phyloP scores from a whole-genome alignment of 2,888 invertebrate genomes.

The Reticulitermes lucifugus region DNA sequence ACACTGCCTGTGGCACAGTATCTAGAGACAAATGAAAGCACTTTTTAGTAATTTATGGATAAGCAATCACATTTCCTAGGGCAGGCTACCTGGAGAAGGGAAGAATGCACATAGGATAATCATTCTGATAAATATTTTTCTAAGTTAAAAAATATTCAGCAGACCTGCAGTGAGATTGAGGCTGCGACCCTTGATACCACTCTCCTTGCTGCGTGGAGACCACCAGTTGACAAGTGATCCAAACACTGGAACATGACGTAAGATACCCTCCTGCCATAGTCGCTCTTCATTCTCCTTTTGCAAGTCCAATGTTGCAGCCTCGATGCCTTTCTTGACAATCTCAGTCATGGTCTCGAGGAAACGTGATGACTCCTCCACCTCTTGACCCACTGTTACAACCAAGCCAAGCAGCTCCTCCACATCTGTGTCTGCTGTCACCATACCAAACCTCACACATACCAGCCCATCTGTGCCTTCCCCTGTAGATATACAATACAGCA shows the following conservation, averaged over 20 bases:
- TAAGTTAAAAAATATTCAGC: neutral
- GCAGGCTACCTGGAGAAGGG: no score
- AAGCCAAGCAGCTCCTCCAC: conserved; percentile 89
- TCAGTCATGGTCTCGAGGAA: conserved; percentile 96
- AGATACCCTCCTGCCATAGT: conserved; percentile 93
- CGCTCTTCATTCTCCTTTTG: conserved; percentile 91
- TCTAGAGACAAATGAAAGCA: no score
- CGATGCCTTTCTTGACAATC: conserved; percentile 93
- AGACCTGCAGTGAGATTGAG: conserved; percentile 74
- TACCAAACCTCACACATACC: conserved; percentile 93
- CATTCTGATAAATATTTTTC: neutral
- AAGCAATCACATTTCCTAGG: no score
- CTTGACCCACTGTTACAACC: conserved; percentile 88
- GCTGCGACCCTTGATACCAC: conserved; percentile 84
- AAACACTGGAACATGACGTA: conserved; percentile 94
- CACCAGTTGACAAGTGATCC: conserved; percentile 97
- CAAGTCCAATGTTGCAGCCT: conserved; percentile 91
- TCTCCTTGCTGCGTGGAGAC: conserved; percentile 86
- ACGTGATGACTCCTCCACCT: conserved; percentile 93
- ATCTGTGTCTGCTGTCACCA: conserved; percentile 97
- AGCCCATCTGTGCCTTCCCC: conserved; percentile 89
- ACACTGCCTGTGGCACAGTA: no score
- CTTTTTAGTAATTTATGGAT: no score
- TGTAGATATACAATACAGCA: conserved; percentile 54
- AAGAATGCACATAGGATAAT: no score